Evolutionary conservation across 2,888 invertebrate species (phyloP).

Genomic region (Liodrosophila aerea): DNA sequence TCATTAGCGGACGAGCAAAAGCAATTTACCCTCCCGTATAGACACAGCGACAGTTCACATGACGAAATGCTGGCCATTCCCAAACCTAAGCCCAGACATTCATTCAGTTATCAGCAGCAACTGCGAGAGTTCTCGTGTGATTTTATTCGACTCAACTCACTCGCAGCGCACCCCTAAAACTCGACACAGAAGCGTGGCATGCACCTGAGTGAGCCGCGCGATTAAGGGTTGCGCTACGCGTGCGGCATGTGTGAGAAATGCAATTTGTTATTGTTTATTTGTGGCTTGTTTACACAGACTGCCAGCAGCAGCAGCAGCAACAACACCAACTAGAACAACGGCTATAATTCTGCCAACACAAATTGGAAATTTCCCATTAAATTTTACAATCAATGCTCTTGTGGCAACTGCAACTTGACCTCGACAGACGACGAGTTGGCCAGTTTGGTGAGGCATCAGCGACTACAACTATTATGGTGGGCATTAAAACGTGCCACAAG

Average conservation of each 20-base stretch:
- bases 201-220: slow-evolving; percentile 46
- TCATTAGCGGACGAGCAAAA: slow-evolving; percentile 49
- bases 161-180: slow-evolving; percentile 49
- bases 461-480: slow-evolving; percentile 29
- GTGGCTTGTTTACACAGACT: slow-evolving; percentile 48
- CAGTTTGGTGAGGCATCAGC: slow-evolving; percentile 19
- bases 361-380: slow-evolving; percentile 44
- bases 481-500: slow-evolving; percentile 37
- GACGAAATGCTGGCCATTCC: slow-evolving; percentile 16
- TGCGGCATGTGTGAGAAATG: slow-evolving; percentile 61
- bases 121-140: slow-evolving; percentile 79
- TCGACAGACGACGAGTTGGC: not conserved
- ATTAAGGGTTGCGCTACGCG: slow-evolving; percentile 54
- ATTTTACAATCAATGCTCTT: slow-evolving; percentile 33
- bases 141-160: slow-evolving; percentile 46
- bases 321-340: slow-evolving; percentile 9
- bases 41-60: slow-evolving; percentile 43
- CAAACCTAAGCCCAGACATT: slow-evolving; percentile 39
- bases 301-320: slow-evolving; percentile 7
- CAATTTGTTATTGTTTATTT: slow-evolving; percentile 66
- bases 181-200: slow-evolving; percentile 14
- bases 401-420: slow-evolving; percentile 35
- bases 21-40: slow-evolving; percentile 31
- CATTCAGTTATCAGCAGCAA: slow-evolving; percentile 53
- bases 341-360: slow-evolving; percentile 18